These are phyloP conservation scores for Brachionichthys hirsutus DNA, from an alignment of 2,113 vertebrate species.

Conservation along the genomic window DNA sequence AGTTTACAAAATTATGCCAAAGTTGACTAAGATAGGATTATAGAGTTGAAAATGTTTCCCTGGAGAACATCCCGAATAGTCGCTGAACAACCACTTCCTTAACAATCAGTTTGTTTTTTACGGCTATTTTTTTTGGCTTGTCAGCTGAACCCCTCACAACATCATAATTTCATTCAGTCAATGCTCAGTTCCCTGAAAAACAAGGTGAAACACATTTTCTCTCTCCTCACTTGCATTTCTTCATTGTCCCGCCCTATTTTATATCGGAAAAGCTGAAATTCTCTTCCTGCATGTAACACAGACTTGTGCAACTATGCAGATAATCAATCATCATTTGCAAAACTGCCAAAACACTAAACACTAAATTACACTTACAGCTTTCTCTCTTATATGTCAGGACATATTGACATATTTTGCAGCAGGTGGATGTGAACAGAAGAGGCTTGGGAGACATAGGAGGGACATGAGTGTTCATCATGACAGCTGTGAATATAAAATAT, in stretches of 20 bases:
- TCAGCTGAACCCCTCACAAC: constrained; percentile 28
- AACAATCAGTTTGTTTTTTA: not conserved
- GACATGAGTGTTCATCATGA: constrained; percentile 25
- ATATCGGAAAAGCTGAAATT: too few relatives aligned
- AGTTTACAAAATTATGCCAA: constrained; percentile 24
- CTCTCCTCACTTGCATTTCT: not conserved
- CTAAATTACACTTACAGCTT: constrained; percentile 17
- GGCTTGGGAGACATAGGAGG: constrained; percentile 15
- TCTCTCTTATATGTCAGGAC: constrained; percentile 22
- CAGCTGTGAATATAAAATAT: constrained; percentile 1
- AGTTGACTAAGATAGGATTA: constrained; percentile 14
- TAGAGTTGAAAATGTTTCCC: constrained; percentile 25
- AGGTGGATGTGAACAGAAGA: constrained; percentile 31
- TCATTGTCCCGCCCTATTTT: not conserved
- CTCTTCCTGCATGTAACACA: too few relatives aligned
- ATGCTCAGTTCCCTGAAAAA: not conserved
- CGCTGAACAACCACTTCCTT: not conserved
- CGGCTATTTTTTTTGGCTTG: not conserved
- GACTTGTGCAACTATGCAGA: too few relatives aligned
- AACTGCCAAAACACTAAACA: too few relatives aligned
- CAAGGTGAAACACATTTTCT: not conserved
- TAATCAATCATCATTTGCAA: too few relatives aligned
- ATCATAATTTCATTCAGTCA: not conserved
- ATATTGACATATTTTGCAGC: constrained; percentile 39
- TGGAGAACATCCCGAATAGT: constrained; percentile 6